These are phyloP conservation scores for Cynodonichthys magdalenae DNA, from an alignment of 2,797 vertebrate genomes.

Conservation along the genomic window DNA sequence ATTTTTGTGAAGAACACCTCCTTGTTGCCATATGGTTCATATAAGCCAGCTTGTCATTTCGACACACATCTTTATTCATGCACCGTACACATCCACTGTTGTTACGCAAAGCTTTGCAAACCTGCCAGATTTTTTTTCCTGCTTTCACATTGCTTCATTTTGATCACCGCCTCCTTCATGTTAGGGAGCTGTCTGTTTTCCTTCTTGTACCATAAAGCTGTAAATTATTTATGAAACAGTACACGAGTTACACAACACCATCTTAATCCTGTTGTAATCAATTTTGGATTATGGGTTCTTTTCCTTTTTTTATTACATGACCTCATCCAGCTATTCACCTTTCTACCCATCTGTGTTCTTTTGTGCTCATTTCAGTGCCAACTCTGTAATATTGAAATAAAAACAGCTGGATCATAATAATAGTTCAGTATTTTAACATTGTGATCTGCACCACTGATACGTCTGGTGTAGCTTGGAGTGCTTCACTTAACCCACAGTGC, in stretches of 20 bases:
- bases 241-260: neutral
- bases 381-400: slow-evolving; percentile 19
- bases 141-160: slow-evolving; percentile 31
- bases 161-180: slow-evolving; percentile 14
- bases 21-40: slow-evolving; percentile 51
- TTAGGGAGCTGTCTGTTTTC: slow-evolving; percentile 16
- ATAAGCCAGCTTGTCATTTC: slow-evolving; percentile 47
- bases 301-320: neutral
- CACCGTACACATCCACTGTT: slow-evolving; percentile 5
- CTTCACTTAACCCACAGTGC: no score
- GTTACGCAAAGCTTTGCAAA: slow-evolving; percentile 42
- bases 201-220: slow-evolving; percentile 7
- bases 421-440: slow-evolving; percentile 39
- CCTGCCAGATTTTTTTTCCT: slow-evolving; percentile 32
- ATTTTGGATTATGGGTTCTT: slow-evolving; percentile 4
- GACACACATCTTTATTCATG: slow-evolving; percentile 27
- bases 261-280: slow-evolving; percentile 1
- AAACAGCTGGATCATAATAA: slow-evolving; percentile 17
- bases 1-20: slow-evolving; percentile 16
- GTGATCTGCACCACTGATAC: neutral
- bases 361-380: slow-evolving; percentile 17
- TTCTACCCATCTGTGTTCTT: slow-evolving; percentile 5
- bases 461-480: no score
- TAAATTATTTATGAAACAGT: slow-evolving; percentile 1
- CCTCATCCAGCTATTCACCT: slow-evolving; percentile 4